Evolutionary conservation across 2,113 vertebrate species (phyloP).

Genomic region (Hoplias malabaricus): DNA sequence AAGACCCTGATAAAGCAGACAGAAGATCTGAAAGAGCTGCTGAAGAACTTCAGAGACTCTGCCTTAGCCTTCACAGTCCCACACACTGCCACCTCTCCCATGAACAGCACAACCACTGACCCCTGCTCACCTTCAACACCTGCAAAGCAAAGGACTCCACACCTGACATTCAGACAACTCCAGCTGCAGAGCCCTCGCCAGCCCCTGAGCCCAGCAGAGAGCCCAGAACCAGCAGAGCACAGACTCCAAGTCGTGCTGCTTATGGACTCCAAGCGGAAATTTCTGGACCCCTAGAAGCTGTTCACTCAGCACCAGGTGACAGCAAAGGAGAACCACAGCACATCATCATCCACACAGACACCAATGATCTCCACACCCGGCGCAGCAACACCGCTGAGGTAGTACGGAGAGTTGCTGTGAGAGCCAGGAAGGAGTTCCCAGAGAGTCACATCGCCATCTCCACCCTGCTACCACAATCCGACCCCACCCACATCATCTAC

Average conservation of each 20-base stretch:
- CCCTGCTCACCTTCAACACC: not conserved
- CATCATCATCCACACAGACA: not conserved
- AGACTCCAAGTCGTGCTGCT: too few relatives aligned
- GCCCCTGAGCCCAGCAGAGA: not conserved
- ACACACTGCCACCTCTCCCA: too few relatives aligned
- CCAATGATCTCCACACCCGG: too few relatives aligned
- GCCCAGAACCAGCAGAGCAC: not conserved
- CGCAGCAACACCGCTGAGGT: too few relatives aligned
- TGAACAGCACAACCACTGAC: too few relatives aligned
- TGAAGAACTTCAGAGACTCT: too few relatives aligned
- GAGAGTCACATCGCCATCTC: not conserved
- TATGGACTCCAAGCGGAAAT: not conserved
- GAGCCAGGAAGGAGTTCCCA: not conserved
- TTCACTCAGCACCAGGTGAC: not conserved
- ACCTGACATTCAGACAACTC: not conserved
- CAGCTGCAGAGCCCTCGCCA: not conserved
- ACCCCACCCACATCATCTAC: not conserved
- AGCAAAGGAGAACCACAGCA: not conserved
- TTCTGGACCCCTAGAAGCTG: not conserved
- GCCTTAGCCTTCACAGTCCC: too few relatives aligned
- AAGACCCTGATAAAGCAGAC: not conserved
- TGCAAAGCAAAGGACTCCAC: too few relatives aligned
- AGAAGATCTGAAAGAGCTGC: not conserved
- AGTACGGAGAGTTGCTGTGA: too few relatives aligned
- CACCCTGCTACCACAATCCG: not conserved